These are phyloP conservation scores for Hanleya hanleyi DNA, from an alignment of 2,888 invertebrate genomes.

Conservation along the genomic window DNA sequence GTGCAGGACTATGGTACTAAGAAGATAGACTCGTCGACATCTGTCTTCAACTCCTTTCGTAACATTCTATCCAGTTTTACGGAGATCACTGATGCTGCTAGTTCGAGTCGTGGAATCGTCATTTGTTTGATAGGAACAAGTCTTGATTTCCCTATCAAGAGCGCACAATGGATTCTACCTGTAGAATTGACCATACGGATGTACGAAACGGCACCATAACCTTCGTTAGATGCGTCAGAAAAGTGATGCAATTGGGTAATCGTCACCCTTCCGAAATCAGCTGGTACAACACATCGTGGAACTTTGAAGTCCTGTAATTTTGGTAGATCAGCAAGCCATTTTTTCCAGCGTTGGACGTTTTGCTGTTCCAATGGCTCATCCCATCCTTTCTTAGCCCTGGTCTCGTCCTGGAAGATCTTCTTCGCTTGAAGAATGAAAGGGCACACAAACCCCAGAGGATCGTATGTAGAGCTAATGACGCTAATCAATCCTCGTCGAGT, in stretches of 20 bases:
- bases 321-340: not conserved
- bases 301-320: not conserved
- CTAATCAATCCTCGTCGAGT: not conserved
- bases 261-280: not conserved
- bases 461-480: not conserved
- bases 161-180: not conserved
- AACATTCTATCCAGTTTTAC: not conserved
- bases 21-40: constrained; percentile 8
- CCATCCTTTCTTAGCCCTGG: not conserved
- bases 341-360: not conserved
- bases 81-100: constrained; percentile 11
- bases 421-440: not conserved
- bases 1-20: constrained; percentile 21
- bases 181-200: not conserved
- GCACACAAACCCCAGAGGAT: constrained; percentile 1
- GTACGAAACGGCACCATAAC: not conserved
- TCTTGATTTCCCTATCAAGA: not conserved
- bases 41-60: not conserved
- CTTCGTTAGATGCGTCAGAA: not conserved
- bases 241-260: not conserved
- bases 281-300: not conserved
- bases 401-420: not conserved
- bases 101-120: constrained; percentile 14
- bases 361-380: not conserved
- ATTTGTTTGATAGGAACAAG: constrained; percentile 12